These are phyloP conservation scores for Helobdella robusta DNA, from an alignment of 2,888 invertebrate species.

Conservation along the genomic window DNA sequence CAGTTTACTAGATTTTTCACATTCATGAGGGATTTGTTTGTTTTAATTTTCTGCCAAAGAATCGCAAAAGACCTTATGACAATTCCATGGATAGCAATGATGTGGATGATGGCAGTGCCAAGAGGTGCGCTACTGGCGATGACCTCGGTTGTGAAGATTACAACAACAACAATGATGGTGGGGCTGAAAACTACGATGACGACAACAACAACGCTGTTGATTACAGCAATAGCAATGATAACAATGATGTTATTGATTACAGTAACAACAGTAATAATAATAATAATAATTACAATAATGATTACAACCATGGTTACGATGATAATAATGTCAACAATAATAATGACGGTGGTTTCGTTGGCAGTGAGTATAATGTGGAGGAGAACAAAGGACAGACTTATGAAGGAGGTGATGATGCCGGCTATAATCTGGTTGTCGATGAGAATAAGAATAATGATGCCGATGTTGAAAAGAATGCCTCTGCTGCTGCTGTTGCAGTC, in stretches of 20 bases:
- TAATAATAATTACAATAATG: background rate
- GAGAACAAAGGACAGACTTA: too few species aligned
- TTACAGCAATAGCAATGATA: background rate
- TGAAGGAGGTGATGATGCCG: too few species aligned
- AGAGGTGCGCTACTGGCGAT: background rate
- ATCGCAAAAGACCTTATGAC: too few species aligned
- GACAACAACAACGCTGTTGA: background rate
- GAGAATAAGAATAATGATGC: background rate
- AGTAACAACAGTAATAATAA: background rate
- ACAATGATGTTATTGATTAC: background rate
- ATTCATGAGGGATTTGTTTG: too few species aligned
- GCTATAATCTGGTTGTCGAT: constrained; percentile 3
- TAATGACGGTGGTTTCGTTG: background rate
- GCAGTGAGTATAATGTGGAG: too few species aligned
- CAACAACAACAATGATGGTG: background rate
- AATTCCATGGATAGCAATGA: background rate
- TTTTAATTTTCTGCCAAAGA: too few species aligned
- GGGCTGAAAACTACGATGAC: background rate
- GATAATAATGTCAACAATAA: background rate
- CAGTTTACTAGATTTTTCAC: too few species aligned
- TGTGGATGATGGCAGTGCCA: background rate
- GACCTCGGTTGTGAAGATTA: background rate
- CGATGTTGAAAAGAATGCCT: too few species aligned
- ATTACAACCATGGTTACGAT: too few species aligned
- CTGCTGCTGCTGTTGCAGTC: background rate